These are phyloP conservation scores for Hedya salicella DNA, from an alignment of 2,888 invertebrate species.

Conservation along the genomic window DNA sequence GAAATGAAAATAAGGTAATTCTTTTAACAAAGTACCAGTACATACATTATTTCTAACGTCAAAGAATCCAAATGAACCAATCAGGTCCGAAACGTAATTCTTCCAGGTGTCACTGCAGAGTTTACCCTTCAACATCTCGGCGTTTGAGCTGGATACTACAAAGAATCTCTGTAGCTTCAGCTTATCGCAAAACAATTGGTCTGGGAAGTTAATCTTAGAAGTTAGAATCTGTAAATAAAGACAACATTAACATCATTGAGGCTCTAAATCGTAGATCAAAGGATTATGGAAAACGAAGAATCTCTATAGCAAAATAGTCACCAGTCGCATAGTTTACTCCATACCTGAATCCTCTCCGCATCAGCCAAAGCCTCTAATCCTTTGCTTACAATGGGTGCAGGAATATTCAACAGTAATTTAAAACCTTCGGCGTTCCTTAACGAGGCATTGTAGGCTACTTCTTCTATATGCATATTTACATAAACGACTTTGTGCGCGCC, in stretches of 20 bases:
- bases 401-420: slow-evolving; percentile 61
- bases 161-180: slow-evolving; percentile 69
- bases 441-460: slow-evolving; percentile 71
- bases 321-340: too few relatives aligned
- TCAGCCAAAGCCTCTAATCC: slow-evolving; percentile 76
- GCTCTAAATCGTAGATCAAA: too few relatives aligned
- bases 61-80: slow-evolving; percentile 71
- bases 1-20: too few relatives aligned
- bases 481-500: slow-evolving; percentile 66
- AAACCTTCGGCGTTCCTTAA: slow-evolving; percentile 70
- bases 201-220: slow-evolving; percentile 67
- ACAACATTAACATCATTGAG: too few relatives aligned
- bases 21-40: slow-evolving; percentile 35
- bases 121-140: slow-evolving; percentile 57
- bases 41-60: slow-evolving; percentile 75
- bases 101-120: slow-evolving; percentile 74
- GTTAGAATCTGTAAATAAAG: slow-evolving; percentile 69
- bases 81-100: slow-evolving; percentile 68
- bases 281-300: neutral
- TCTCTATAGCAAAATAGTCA: too few relatives aligned
- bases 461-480: slow-evolving; percentile 74
- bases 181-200: slow-evolving; percentile 75
- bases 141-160: slow-evolving; percentile 59
- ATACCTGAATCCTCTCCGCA: slow-evolving; percentile 75
- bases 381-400: slow-evolving; percentile 62